Percentiles rank a stretch among this genome's conserved stretches.
phyloP scores from a whole-genome alignment of 1,140 invertebrate genomes.

The Megalonaias nervosa region DNA sequence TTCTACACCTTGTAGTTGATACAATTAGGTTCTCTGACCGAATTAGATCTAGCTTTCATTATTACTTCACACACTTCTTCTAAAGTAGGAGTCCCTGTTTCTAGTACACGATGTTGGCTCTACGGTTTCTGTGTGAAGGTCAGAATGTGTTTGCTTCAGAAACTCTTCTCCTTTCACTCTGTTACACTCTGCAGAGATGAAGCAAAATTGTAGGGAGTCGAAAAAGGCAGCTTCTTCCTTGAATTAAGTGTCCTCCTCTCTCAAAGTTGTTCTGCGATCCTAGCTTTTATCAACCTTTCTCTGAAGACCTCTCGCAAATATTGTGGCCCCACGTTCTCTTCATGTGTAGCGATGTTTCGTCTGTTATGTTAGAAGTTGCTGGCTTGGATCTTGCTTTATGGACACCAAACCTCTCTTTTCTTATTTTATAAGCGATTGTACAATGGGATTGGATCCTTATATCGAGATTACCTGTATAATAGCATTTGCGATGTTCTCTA shows the following conservation, averaged over 20 bases:
- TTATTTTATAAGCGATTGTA: conserved; percentile 8
- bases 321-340: conserved; percentile 1
- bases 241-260: neutral
- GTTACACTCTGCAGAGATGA: neutral
- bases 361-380: neutral
- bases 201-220: neutral
- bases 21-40: conserved; percentile 6
- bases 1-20: conserved; percentile 14
- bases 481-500: conserved; percentile 2
- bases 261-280: conserved; percentile 6
- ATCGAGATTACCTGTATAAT: neutral
- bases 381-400: neutral
- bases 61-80: conserved; percentile 6
- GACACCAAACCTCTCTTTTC: conserved; percentile 4
- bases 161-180: conserved; percentile 3
- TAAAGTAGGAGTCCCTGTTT: neutral
- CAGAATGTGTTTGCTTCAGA: neutral
- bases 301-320: neutral
- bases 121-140: neutral
- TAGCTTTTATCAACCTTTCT: neutral
- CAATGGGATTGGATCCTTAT: neutral
- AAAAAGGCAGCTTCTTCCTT: conserved; percentile 2
- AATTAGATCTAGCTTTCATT: conserved; percentile 3
- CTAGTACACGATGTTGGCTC: neutral
- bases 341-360: neutral